Evolutionary conservation across 2,888 invertebrate species (phyloP), one percentile per base, ranked within the genome.

Genomic region (Dryadula phaetusa): DNA sequence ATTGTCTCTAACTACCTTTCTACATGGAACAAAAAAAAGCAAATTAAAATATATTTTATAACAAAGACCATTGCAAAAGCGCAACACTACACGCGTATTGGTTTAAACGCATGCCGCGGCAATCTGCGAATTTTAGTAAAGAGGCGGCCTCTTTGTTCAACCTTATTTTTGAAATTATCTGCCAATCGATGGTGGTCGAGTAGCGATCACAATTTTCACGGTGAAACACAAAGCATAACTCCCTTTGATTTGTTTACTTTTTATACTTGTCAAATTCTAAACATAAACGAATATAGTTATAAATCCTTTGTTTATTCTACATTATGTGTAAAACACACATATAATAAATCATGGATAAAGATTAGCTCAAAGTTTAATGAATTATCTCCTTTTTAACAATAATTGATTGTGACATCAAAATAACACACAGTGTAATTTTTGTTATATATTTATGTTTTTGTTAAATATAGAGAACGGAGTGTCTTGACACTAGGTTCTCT

Each of bases 81-180:
- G 63, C 73, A 70, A 66, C 74, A 86, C 83, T 86, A 82, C 75
- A 86, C 79, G 83, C 85, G 82, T 81, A 87, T 90, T 90, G 86
- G 88, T 89, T 86, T 91, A 90, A 91, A 90, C 90, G 88, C 83
- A 92, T 90, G 88, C 88, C 84, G 74, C 77, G 76, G 83, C 87
- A 90, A 91, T 90, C 92, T 90, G 90, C 85, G 83, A 91, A 88
- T 89, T 89, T 90, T 82, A 79, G 83, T 85, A 82, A 74, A 81
- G 82, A 77, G 84, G 82, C 88, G 89, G 88, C 80, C 67, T 80
- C 87, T 92, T 92, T 92, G 92, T 91, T 87, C 81, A 79, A 72
- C 68, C 77, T 82, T 81, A 80, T 85, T 85, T 88, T 85, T 84
- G 80, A 87, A 91, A 88, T 89, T 88, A 89, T 86, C 86, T 79